A percentile compares a stretch with the other conserved stretches of the same genome.
Conservation (phyloP, 1,140 invertebrate genomes). For the Rhopalosiphum padi region DNA sequence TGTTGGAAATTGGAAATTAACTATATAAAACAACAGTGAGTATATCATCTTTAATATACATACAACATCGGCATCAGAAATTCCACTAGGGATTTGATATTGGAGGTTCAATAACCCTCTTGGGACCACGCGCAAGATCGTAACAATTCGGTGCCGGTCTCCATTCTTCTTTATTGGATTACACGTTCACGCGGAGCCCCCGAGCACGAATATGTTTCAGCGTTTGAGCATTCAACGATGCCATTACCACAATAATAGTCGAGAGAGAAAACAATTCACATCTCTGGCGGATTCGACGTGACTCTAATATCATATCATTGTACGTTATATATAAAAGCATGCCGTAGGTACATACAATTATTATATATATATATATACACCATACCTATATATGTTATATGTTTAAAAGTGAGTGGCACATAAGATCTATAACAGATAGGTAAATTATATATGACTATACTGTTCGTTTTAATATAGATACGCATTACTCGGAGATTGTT, state of each 20-base stretch:
- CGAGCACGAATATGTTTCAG: not conserved
- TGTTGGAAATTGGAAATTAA: not conserved
- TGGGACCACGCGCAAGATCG: not conserved
- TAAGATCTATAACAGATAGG: not conserved
- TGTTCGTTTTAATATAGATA: too few relatives aligned
- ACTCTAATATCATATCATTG: not conserved
- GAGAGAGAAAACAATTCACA: not conserved
- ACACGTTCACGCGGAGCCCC: not conserved
- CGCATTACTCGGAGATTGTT: not conserved
- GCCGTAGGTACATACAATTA: too few relatives aligned
- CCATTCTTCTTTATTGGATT: not conserved
- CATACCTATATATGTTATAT: not conserved
- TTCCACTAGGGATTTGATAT: not conserved
- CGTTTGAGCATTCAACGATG: not conserved
- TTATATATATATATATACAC: not conserved
- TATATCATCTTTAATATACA: not conserved
- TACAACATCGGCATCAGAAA: not conserved
- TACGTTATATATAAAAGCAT: not conserved
- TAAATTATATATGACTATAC: too few relatives aligned
- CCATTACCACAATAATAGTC: conserved; percentile 2
- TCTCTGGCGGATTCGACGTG: not conserved
- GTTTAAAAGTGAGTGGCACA: not conserved
- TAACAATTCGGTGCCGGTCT: conserved; percentile 14
- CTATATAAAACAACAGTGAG: not conserved
- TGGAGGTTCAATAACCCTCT: conserved; percentile 7